Percentiles rank a stretch among this genome's conserved stretches.
These are phyloP conservation scores for Polia nebulosa DNA, from an alignment of 2,888 invertebrate genomes.

Conservation along the genomic window DNA sequence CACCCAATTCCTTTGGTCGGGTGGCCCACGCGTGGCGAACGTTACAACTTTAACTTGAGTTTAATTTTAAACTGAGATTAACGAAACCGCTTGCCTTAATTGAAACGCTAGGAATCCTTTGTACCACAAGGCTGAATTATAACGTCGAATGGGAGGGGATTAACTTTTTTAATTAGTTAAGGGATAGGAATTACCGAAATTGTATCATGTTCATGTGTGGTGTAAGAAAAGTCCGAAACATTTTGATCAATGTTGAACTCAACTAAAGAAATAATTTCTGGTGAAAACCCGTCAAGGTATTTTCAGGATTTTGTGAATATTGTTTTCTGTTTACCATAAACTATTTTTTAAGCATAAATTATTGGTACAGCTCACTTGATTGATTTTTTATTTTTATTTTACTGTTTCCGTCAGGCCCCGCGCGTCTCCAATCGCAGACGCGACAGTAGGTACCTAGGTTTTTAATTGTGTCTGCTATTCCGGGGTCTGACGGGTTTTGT, in stretches of 20 bases:
- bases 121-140: conserved; percentile 69
- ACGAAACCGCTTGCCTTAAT: conserved; percentile 77
- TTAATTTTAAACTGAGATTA: conserved; percentile 66
- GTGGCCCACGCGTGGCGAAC: conserved; percentile 59
- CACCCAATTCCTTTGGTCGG: conserved; percentile 69
- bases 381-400: no score
- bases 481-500: no score
- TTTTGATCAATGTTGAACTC: conserved; percentile 9
- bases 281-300: not conserved
- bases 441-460: no score
- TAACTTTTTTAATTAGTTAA: conserved; percentile 64
- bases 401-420: no score
- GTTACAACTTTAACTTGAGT: conserved; percentile 77
- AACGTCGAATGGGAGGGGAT: conserved; percentile 58
- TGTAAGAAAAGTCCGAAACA: conserved; percentile 20
- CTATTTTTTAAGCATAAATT: not conserved
- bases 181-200: conserved; percentile 22
- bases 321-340: not conserved
- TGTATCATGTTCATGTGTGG: conserved; percentile 42
- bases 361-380: not conserved
- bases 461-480: no score
- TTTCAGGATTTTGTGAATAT: not conserved
- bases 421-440: no score
- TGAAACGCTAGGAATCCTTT: conserved; percentile 80
- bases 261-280: not conserved